Evolutionary conservation across 2,113 vertebrate species (phyloP), one percentile per base, ranked within the genome.

Genomic region (Oophaga pumilio): DNA sequence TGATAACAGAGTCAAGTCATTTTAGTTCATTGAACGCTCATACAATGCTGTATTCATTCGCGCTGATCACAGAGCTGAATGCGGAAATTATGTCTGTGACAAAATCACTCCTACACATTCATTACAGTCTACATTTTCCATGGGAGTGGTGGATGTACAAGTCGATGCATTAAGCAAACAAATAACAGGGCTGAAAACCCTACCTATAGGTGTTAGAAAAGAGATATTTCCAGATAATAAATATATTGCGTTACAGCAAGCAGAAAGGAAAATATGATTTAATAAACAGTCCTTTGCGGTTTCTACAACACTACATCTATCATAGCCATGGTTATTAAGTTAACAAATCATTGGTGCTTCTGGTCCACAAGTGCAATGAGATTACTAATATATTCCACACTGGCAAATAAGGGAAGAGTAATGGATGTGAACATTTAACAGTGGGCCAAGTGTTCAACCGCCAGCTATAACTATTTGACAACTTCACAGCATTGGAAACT

Each of bases 141-240:
- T 0, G 7, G 24, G 66, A 74, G n/a, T 89, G 18, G 13, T 73
- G 78, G 79, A 88, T 5, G 85, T 74, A 24, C 84, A 64, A 33
- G 85, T 84, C 57, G 68, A 68, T 33, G 43, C 81, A 74, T 84
- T 77, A 83, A 77, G 59, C 33, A 83, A 87, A 87, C 79, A 88
- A 88, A 88, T 77, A 88, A 84, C 76, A 76, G 73, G 80, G 80
- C 77, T 84, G 49, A 76, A 77, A 56, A 49, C 20, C 52, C 59
- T 84, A 84, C 87, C 81, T 77, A 81, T 76, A 83, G 87, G 87
- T 77, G 87, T 60, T 62, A 77, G 71, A 26, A n/a, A 74, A 88
- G 18, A 57, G 10, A 76, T 87, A 52, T 76, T 82, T 87, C 26
- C 53, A 82, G 79, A 88, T 77, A 84, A 76, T 84, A 76, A 88